These are phyloP conservation scores for Hippasteria phrygiana DNA, from an alignment of 53 echinoderm and acorn worm species.

Conservation along the genomic window DNA sequence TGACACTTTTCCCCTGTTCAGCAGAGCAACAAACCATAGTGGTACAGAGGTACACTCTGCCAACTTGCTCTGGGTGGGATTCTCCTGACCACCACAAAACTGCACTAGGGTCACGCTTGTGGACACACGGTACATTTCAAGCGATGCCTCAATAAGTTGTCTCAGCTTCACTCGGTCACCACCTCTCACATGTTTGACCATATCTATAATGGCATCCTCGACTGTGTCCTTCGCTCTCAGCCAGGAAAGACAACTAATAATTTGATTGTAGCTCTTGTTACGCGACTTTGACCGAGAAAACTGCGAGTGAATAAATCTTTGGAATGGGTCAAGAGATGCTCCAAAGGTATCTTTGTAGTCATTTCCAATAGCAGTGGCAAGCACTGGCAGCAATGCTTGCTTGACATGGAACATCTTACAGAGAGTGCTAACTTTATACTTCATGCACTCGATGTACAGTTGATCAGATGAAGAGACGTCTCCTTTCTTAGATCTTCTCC, in stretches of 20 bases:
- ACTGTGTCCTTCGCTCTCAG: constrained; percentile 51
- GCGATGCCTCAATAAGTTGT: constrained; percentile 55
- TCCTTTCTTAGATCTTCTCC: not conserved
- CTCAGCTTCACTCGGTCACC: constrained; percentile 23
- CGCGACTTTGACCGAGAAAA: constrained; percentile 25
- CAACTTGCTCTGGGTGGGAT: constrained; percentile 15
- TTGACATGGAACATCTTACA: constrained; percentile 78
- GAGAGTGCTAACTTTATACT: constrained; percentile 55
- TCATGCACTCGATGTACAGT: constrained; percentile 44
- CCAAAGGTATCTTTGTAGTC: constrained; percentile 78
- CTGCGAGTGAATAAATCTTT: constrained; percentile 33
- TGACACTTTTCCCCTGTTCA: constrained; percentile 55
- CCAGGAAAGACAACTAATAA: constrained; percentile 45
- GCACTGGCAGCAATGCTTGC: constrained; percentile 80
- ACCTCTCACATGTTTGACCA: constrained; percentile 47
- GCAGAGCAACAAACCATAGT: constrained; percentile 63
- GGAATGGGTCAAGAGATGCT: constrained; percentile 44
- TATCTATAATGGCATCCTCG: constrained; percentile 62
- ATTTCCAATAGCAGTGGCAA: constrained; percentile 88
- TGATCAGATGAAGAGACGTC: not conserved
- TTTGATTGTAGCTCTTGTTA: constrained; percentile 50
- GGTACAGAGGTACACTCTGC: constrained; percentile 52
- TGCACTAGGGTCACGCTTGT: constrained; percentile 33
- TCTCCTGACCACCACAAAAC: constrained; percentile 3
- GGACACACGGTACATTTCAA: constrained; percentile 66